These are phyloP conservation scores for Rhabdornis inornatus DNA, from an alignment of 2,113 vertebrate genomes.

Conservation along the genomic window DNA sequence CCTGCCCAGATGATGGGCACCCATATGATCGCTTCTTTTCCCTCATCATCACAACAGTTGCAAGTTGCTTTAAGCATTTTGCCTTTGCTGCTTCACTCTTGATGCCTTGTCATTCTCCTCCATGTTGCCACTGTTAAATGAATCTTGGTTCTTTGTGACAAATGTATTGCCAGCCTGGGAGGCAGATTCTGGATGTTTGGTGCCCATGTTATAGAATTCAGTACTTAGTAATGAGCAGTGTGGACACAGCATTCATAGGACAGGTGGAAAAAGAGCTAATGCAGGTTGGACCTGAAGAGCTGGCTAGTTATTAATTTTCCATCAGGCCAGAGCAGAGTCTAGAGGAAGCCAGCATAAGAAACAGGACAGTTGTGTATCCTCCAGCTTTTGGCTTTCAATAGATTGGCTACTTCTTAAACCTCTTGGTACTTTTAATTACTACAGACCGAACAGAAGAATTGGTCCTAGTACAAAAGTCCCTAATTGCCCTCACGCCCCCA, in stretches of 20 bases:
- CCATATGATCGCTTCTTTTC: neutral
- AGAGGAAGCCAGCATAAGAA: neutral
- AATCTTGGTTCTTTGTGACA: neutral
- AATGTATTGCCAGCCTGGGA: neutral
- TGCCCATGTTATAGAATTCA: neutral
- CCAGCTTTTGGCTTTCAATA: neutral
- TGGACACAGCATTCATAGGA: neutral
- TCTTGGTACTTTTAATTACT: neutral
- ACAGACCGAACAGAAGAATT: neutral
- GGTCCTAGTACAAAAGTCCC: neutral
- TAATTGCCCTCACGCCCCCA: rapidly evolving
- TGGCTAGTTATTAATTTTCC: neutral
- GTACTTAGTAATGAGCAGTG: neutral
- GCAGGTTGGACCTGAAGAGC: neutral
- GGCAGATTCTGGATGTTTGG: neutral
- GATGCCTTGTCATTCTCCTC: neutral
- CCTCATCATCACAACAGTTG: neutral
- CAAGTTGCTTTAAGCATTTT: neutral
- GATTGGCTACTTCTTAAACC: neutral
- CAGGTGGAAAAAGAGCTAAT: neutral
- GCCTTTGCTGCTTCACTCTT: neutral
- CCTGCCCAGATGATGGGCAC: neutral
- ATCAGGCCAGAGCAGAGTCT: neutral
- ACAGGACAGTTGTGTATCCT: neutral
- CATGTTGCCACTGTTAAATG: neutral